Evolutionary conservation across 2,113 vertebrate species (phyloP).

Genomic region (Cyanocitta stelleri): DNA sequence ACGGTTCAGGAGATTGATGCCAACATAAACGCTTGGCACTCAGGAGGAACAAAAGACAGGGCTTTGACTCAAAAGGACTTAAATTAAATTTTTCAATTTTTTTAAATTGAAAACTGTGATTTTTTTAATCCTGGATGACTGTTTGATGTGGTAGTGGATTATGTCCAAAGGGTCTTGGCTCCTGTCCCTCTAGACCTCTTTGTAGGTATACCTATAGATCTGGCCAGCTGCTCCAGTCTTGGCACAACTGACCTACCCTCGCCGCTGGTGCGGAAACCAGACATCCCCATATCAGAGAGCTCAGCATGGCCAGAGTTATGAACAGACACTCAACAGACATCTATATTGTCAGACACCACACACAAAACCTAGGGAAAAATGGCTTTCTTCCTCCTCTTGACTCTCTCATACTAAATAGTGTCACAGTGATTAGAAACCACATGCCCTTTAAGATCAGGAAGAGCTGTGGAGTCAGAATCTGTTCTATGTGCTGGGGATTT

Average conservation of each 20-base stretch:
- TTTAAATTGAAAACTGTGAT: neutral
- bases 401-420: neutral
- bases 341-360: neutral
- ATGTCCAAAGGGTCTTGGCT: neutral
- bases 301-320: rapidly evolving
- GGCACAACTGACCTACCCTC: rapidly evolving
- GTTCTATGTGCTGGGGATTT: neutral
- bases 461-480: neutral
- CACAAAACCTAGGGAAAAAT: neutral
- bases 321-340: neutral
- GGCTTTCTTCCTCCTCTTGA: neutral
- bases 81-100: neutral
- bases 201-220: neutral
- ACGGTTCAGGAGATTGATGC: neutral
- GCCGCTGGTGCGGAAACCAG: neutral
- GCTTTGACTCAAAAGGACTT: neutral
- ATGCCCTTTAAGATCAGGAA: neutral
- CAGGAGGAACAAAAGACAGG: neutral
- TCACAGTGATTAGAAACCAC: neutral
- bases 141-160: neutral
- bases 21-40: neutral
- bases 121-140: neutral
- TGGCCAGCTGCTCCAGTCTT: neutral
- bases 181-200: neutral
- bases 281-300: neutral